Evolutionary conservation across 2,113 vertebrate species (phyloP).

Genomic region (Pteronura brasiliensis): DNA sequence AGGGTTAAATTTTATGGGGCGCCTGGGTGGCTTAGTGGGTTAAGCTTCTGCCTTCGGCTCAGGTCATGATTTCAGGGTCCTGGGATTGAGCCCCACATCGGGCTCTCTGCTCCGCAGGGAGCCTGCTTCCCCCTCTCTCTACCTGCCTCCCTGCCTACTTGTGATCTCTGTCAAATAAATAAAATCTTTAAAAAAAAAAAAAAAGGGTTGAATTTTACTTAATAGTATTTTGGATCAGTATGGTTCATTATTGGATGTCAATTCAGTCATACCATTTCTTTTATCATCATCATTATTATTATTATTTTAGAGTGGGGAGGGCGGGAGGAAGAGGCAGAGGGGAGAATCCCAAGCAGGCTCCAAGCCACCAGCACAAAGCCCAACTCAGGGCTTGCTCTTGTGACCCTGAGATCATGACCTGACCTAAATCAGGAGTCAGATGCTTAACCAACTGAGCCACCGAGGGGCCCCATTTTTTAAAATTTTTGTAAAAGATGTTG

Average conservation of each 20-base stretch:
- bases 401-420: neutral
- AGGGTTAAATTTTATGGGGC: neutral
- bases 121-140: too few species aligned
- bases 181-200: too few species aligned
- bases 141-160: too few species aligned
- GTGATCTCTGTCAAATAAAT: too few species aligned
- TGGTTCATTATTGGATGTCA: neutral
- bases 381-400: neutral
- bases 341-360: neutral
- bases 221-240: neutral
- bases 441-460: neutral
- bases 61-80: too few species aligned
- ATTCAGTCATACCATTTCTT: neutral
- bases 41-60: too few species aligned
- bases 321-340: neutral
- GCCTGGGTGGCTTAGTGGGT: too few species aligned
- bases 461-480: neutral
- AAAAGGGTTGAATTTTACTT: neutral
- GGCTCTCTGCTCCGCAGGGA: too few species aligned
- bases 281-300: neutral
- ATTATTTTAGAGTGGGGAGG: neutral
- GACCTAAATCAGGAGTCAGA: neutral
- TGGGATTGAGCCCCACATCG: too few species aligned
- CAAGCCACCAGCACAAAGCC: neutral
- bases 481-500: neutral